Evolutionary conservation across 2,888 invertebrate genomes (phyloP).

Genomic region (Drymonia ruficornis): DNA sequence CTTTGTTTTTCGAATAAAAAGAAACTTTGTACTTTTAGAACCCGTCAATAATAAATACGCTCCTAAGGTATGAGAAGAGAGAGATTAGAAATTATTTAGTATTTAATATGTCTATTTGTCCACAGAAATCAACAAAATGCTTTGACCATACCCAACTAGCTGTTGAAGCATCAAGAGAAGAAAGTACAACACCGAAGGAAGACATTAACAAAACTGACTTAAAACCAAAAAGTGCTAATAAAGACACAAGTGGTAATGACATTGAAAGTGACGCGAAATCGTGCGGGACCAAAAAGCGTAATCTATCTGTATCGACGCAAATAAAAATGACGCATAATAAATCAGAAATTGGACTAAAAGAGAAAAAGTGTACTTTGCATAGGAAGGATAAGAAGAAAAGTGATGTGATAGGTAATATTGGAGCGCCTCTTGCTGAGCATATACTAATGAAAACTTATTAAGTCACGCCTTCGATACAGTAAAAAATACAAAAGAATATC

Average conservation of each 20-base stretch:
- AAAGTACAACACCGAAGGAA: constrained; percentile 29
- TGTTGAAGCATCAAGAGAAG: constrained; percentile 40
- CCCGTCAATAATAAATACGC: no score
- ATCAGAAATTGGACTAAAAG: constrained; percentile 73
- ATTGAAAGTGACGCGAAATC: constrained; percentile 48
- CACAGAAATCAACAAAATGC: constrained; percentile 75
- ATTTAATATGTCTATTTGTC: constrained; percentile 15
- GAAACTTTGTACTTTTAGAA: neutral
- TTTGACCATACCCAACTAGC: constrained; percentile 73
- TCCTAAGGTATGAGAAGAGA: no score
- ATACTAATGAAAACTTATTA: constrained; percentile 75
- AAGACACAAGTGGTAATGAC: constrained; percentile 42
- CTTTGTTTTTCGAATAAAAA: neutral
- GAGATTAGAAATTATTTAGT: no score
- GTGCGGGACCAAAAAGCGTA: constrained; percentile 70
- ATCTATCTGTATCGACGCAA: constrained; percentile 68
- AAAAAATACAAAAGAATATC: neutral
- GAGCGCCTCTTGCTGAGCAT: constrained; percentile 67
- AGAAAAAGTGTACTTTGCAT: constrained; percentile 68
- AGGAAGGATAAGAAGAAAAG: constrained; percentile 66
- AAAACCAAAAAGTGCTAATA: constrained; percentile 35
- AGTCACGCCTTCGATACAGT: constrained; percentile 22
- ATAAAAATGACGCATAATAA: constrained; percentile 77
- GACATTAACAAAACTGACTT: constrained; percentile 33
- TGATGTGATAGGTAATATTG: constrained; percentile 61